Base-by-base conservation (phyloP, 2,113 vertebrate genomes). In the Narcine bancroftii region DNA sequence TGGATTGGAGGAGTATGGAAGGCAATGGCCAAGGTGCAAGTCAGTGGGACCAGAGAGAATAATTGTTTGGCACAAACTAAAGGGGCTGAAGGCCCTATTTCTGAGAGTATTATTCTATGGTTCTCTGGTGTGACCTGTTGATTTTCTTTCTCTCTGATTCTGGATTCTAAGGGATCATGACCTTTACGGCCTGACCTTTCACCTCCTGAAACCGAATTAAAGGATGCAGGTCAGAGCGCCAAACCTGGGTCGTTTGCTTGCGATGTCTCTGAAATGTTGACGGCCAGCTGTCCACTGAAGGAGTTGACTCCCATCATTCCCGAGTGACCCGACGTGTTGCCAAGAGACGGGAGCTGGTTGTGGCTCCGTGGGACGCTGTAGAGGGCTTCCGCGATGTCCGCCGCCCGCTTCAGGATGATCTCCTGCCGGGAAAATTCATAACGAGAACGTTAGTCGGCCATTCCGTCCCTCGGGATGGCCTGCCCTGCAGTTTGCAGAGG, bases 331-430 rank as follows among this genome's bases (percentile, higher is more conserved):
- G 97, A 95, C 29, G 96, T 95, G 92, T 97, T 95, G 0, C 96
- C 95, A 69, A 99, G 96, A 0, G 98, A 96, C 11, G 97, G 96
- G 79, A 99, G 97, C 93, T 98, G 97, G 93, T 97, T 96, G 89
- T 98, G 97, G 92, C 95, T 96, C 92, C 98, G 98, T 0, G 98
- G 98, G 7, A 98, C 97, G n/a, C 97, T 98, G 96, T 99, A 99
- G 89, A 99, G 97, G 0, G 98, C 98, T 95, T 99, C 98, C 0
- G 98, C 98, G 39, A 99, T 97, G 94, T 99, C 98, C 0, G 98
- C 98, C 0, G 98, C 98, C 1, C 98, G 96, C 95, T 99, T 99
- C 95, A 99, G 96, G 93, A 99, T 97, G 66, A 98, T 96, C 94
- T 99, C 98, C 98, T 99, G 95, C 13, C 26, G 11, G 11, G 47